Base-by-base conservation (phyloP, 2,113 vertebrate species). In the Notarius quadriscutis region DNA sequence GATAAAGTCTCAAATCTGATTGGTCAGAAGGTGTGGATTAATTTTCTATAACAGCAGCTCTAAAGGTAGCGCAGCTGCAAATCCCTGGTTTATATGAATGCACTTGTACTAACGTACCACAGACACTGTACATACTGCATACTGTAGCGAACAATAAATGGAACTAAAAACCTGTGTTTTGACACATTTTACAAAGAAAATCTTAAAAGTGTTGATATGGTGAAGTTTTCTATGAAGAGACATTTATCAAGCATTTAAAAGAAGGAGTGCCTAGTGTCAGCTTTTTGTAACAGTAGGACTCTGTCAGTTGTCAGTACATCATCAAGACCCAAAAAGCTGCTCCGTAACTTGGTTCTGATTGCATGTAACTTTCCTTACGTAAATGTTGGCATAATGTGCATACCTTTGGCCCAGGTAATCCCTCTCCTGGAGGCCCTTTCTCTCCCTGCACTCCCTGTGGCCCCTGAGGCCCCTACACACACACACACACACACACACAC, bases 381-480 rank as follows among this genome's bases (percentile, higher is more conserved):
- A 53, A 53, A 78, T 78, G 12, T 78, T 27, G 5, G 27, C 12
- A 55, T 3, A 14, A 53, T 18, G 10, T 72, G 85, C 90, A 81
- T 94, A 98, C 97, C 96, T 98, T 98, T 87, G 96, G 89, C 89
- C 97, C 97, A 87, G 96, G 97, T 34, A 96, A 92, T 25, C 97
- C 97, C 93, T 98, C 97, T 91, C 97, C 97, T 71, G 92, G 87
- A 2, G 83, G 90, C 34, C 97, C 97, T 91, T 95, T 96, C 92
- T 97, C 97, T 92, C 97, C 97, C 92, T 94, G 96, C 90, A 95
- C 81, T 82, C 97, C 97, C 91, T 96, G 97, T 88, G 95, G 95
- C 93, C 97, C 97, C 93, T 96, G 96, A 93, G 96, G 94, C 9
- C 97, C 97, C 97, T 98, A 85, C 82, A 84, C 12, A 85, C 72